A percentile compares a stretch with the other conserved stretches of the same genome.
phyloP scores from a whole-genome alignment of 2,888 invertebrate genomes.

The Cephus sareptanus region DNA sequence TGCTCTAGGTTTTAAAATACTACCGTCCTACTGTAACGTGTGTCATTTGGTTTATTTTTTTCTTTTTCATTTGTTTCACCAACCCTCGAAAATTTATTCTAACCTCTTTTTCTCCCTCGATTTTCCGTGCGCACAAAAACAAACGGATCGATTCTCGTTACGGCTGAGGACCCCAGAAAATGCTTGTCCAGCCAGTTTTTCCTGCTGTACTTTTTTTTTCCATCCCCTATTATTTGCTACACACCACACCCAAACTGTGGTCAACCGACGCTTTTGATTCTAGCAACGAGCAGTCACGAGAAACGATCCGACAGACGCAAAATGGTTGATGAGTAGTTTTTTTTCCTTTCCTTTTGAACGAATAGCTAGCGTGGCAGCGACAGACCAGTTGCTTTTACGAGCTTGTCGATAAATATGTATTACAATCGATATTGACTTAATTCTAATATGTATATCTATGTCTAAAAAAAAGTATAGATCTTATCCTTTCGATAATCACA shows the following conservation, averaged over 20 bases:
- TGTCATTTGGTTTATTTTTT: neutral
- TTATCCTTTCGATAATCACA: constrained; percentile 12
- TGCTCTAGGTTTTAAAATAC: neutral
- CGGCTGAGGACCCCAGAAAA: neutral
- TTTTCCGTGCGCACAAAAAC: neutral
- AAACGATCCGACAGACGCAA: neutral
- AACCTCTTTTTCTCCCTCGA: neutral
- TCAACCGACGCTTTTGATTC: neutral
- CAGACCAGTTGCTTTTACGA: neutral
- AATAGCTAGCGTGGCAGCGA: neutral
- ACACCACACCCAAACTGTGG: neutral
- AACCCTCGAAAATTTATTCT: neutral
- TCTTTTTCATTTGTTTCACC: neutral
- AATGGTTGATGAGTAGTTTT: neutral
- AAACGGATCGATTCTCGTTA: neutral
- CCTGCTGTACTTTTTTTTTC: neutral
- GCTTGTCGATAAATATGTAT: neutral
- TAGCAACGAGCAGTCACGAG: neutral
- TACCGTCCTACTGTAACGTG: neutral
- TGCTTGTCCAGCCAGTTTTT: neutral
- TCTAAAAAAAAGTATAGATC: constrained; percentile 2
- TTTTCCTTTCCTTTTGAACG: neutral
- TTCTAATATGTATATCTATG: neutral
- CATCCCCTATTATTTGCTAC: neutral
- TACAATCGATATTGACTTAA: constrained; percentile 4